phyloP scores from a whole-genome alignment of 2,888 invertebrate species.

The Kuschelorhynchus macadamiae region DNA sequence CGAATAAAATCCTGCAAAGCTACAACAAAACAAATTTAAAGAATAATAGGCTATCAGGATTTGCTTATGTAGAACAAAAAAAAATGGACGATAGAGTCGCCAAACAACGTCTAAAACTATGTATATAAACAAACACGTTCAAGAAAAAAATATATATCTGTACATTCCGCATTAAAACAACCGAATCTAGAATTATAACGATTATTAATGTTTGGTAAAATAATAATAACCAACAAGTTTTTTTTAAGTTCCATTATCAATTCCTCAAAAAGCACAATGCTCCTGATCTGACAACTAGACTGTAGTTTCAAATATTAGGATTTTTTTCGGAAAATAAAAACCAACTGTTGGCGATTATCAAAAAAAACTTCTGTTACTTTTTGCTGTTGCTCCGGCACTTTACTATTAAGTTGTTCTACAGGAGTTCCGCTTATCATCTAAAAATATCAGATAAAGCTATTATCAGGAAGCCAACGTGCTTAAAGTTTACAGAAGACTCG shows the following conservation, averaged over 20 bases:
- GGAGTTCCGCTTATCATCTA: conserved; percentile 28
- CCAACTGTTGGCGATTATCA: neutral
- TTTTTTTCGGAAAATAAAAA: too few species aligned
- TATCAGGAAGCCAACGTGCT: conserved; percentile 52
- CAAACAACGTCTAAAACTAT: conserved; percentile 26
- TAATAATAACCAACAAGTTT: neutral
- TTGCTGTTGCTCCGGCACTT: conserved; percentile 36
- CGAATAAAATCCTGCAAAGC: conserved; percentile 20
- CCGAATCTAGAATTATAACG: neutral
- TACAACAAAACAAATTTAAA: conserved; percentile 16
- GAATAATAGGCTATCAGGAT: conserved; percentile 20
- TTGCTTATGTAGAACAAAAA: conserved; percentile 16
- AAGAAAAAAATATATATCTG: conserved; percentile 20
- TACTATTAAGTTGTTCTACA: conserved; percentile 26
- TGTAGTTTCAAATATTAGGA: too few species aligned
- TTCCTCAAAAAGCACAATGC: neutral
- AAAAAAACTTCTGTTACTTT: neutral
- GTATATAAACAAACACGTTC: conserved; percentile 24
- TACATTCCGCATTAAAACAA: conserved; percentile 17
- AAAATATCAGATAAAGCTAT: conserved; percentile 49
- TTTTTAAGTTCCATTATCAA: neutral
- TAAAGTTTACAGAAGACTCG: conserved; percentile 48
- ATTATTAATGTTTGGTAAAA: conserved; percentile 2
- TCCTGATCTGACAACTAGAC: neutral
- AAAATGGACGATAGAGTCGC: conserved; percentile 18